A percentile compares a stretch with the other conserved stretches of the same genome.
phyloP scores from a whole-genome alignment of 2,113 vertebrate genomes.

The Orthonyx spaldingii region DNA sequence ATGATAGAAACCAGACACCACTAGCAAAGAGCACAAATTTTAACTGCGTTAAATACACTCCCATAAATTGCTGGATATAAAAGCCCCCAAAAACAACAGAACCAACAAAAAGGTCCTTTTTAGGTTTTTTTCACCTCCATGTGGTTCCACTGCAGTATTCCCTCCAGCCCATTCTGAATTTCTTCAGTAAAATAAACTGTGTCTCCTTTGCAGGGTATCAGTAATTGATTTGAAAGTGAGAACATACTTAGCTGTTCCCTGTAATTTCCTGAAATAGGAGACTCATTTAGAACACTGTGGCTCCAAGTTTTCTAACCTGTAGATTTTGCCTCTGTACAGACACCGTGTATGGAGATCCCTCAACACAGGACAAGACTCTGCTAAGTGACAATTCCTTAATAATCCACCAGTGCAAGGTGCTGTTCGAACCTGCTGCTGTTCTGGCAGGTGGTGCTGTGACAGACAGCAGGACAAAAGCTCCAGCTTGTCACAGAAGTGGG shows the following conservation, averaged over 20 bases:
- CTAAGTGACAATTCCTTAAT: neutral
- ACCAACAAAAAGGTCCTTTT: neutral
- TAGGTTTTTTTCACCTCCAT: neutral
- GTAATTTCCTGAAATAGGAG: neutral
- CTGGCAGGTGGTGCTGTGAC: neutral
- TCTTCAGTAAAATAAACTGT: neutral
- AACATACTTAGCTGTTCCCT: neutral
- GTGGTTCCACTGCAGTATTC: neutral
- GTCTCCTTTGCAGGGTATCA: neutral
- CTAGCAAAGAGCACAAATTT: neutral
- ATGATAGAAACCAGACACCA: neutral
- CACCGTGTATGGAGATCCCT: neutral
- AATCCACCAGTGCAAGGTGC: neutral
- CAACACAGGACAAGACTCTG: neutral
- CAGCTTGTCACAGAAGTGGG: neutral
- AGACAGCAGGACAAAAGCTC: neutral
- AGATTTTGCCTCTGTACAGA: neutral
- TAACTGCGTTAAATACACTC: neutral
- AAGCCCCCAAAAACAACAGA: neutral
- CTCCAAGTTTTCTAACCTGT: neutral
- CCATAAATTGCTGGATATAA: neutral
- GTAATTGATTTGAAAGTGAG: neutral
- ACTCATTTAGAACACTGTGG: neutral
- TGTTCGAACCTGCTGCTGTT: neutral
- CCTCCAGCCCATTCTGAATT: neutral